These are phyloP conservation scores for Orchestes rusci DNA, from an alignment of 2,888 invertebrate genomes.

Conservation along the genomic window DNA sequence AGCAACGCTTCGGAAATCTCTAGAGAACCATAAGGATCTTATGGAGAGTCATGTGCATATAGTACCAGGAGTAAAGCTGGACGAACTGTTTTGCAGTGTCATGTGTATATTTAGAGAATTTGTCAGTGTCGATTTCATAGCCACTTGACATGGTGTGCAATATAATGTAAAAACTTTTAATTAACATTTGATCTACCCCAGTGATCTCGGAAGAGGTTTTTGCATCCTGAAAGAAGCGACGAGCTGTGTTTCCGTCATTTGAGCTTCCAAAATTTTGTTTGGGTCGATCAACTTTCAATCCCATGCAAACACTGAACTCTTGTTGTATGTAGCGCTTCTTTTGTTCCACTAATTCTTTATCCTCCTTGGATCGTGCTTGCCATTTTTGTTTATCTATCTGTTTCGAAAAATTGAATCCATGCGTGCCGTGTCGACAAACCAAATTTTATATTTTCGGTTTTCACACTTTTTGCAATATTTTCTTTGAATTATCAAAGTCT, in stretches of 20 bases:
- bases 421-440: slow-evolving; percentile 11
- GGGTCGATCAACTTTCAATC: slow-evolving; percentile 17
- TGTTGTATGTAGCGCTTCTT: slow-evolving; percentile 10
- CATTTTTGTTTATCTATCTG: not conserved
- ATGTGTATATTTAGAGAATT: slow-evolving; percentile 7
- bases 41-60: no score
- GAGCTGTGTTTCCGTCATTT: slow-evolving; percentile 23
- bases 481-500: slow-evolving; percentile 4
- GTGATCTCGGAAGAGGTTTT: slow-evolving; percentile 14
- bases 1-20: no score
- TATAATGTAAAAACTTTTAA: slow-evolving; percentile 8
- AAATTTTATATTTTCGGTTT: no score
- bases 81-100: slow-evolving; percentile 23
- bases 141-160: slow-evolving; percentile 8
- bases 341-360: slow-evolving; percentile 3
- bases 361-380: slow-evolving; percentile 6
- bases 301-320: slow-evolving; percentile 7
- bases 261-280: slow-evolving; percentile 19
- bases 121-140: slow-evolving; percentile 2
- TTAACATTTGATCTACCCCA: slow-evolving; percentile 14
- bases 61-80: no score
- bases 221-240: slow-evolving; percentile 18
- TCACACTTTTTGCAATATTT: no score
- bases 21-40: no score
- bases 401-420: slow-evolving; percentile 7